Conservation (phyloP, 2,113 vertebrate genomes). For the Laticauda colubrina region DNA sequence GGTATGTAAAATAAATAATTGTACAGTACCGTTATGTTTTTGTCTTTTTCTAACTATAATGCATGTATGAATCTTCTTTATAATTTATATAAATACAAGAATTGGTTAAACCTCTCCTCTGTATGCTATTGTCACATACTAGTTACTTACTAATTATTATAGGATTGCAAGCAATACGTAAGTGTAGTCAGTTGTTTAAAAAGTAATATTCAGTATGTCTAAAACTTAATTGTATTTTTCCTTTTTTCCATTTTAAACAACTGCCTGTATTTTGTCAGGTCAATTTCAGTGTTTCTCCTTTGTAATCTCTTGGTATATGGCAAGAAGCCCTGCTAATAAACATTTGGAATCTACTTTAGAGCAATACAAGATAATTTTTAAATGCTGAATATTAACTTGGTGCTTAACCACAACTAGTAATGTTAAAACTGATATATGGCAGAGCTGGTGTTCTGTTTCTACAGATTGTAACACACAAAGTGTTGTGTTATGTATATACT, state of each 20-base stretch:
- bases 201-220: background rate
- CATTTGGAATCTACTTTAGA: constrained; percentile 20
- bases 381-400: background rate
- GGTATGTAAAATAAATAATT: background rate
- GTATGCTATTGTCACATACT: background rate
- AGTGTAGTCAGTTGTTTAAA: background rate
- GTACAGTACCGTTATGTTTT: background rate
- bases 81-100: background rate
- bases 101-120: background rate
- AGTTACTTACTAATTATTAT: background rate
- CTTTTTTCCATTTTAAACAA: background rate
- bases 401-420: background rate
- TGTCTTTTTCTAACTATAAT: background rate
- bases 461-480: background rate
- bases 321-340: constrained; percentile 1
- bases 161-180: background rate
- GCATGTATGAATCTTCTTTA: background rate
- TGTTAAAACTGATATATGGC: background rate
- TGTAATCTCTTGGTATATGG: background rate
- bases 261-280: constrained; percentile 39
- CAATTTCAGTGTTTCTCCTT: constrained; percentile 61
- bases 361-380: background rate
- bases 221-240: background rate
- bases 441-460: background rate
- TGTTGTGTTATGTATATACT: background rate